These are phyloP conservation scores for Furcifer pardalis DNA, from an alignment of 2,797 vertebrate species.

Conservation along the genomic window DNA sequence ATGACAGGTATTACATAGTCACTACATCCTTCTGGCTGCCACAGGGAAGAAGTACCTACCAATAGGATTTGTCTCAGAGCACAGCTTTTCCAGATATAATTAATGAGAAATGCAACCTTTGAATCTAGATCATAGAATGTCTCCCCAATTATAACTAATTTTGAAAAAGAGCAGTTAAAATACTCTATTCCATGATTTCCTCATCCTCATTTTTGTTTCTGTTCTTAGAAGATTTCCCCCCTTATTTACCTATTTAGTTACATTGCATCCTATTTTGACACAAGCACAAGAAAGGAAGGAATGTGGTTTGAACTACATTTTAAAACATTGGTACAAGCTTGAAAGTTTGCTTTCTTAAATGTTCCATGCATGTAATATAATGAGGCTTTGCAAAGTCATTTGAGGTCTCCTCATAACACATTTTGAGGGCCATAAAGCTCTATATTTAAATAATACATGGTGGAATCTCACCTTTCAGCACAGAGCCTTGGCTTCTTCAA, in stretches of 20 bases:
- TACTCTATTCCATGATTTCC: not conserved
- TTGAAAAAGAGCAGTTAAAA: slow-evolving; percentile 45
- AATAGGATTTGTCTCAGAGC: not conserved
- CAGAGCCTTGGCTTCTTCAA: slow-evolving; percentile 34
- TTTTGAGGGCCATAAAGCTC: slow-evolving; percentile 35
- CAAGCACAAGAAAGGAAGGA: slow-evolving; percentile 19
- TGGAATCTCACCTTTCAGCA: slow-evolving; percentile 48
- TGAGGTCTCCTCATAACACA: slow-evolving; percentile 28
- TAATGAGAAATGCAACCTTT: slow-evolving; percentile 29
- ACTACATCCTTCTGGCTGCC: not conserved
- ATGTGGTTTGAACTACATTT: slow-evolving; percentile 53
- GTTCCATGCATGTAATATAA: slow-evolving; percentile 1
- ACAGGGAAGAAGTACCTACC: not conserved
- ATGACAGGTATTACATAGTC: not conserved
- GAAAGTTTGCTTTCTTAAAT: slow-evolving; percentile 7
- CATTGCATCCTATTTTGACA: slow-evolving; percentile 40
- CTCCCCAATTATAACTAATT: slow-evolving; percentile 49
- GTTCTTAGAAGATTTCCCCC: too few relatives aligned
- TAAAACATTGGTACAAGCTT: slow-evolving; percentile 36
- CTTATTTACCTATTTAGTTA: slow-evolving; percentile 49
- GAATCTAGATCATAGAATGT: slow-evolving; percentile 53
- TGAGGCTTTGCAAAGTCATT: slow-evolving; percentile 12
- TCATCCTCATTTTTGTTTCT: not conserved
- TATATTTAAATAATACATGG: slow-evolving; percentile 38
- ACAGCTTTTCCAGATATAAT: not conserved